Percentiles rank a stretch among this genome's conserved stretches.
phyloP scores from a whole-genome alignment of 2,797 vertebrate genomes.

The Scleropages formosus region DNA sequence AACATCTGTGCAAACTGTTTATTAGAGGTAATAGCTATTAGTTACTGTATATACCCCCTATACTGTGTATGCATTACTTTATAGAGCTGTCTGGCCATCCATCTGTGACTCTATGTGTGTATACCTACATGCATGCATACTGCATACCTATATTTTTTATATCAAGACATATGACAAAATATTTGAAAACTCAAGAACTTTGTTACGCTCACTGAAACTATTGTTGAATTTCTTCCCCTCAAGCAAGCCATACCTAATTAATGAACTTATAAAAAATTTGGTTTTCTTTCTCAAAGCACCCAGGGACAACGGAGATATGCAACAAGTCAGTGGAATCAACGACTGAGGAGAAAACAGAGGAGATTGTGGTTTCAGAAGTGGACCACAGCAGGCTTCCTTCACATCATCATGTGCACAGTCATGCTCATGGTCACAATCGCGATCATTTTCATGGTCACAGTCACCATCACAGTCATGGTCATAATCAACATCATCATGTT shows the following conservation, averaged over 20 bases:
- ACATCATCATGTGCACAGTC: constrained; percentile 25
- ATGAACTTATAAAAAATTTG: too few species aligned
- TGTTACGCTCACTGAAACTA: too few species aligned
- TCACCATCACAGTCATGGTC: constrained; percentile 30
- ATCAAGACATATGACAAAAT: background rate
- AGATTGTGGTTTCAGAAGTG: background rate
- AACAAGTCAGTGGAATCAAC: constrained; percentile 40
- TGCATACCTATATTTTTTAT: background rate
- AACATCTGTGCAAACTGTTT: constrained; percentile 80
- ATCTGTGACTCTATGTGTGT: background rate
- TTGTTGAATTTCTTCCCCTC: too few species aligned
- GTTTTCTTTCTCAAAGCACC: constrained; percentile 45
- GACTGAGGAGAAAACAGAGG: constrained; percentile 38
- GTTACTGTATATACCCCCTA: background rate
- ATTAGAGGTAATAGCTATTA: constrained; percentile 64
- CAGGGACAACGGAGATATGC: constrained; percentile 56
- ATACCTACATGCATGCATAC: background rate
- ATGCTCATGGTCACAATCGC: constrained; percentile 36
- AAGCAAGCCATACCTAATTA: too few species aligned
- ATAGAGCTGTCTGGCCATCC: background rate
- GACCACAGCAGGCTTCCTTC: background rate
- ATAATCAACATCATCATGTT: constrained; percentile 32
- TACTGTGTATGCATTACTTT: background rate
- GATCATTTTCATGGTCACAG: constrained; percentile 35
- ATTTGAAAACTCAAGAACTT: too few species aligned